Evolutionary conservation across 2,888 invertebrate genomes (phyloP), one percentile per base, ranked within the genome.

Genomic region (Lordiphosa fenestrarum): DNA sequence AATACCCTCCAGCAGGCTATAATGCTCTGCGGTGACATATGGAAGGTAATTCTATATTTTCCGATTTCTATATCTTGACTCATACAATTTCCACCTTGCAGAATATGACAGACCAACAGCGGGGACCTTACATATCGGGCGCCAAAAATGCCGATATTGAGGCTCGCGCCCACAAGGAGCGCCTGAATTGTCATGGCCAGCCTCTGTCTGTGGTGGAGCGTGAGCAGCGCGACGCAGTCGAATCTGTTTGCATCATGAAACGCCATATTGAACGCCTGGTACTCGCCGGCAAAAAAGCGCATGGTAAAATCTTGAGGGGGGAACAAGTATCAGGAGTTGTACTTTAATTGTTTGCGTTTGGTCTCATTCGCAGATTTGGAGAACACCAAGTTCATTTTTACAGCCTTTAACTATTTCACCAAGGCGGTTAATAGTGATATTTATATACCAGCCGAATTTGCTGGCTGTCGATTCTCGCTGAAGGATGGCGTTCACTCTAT

Each of bases 371-470:
- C 53, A 89, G 89, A 86, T 59, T 46, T 89, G n/a, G 80, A 82
- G 13, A 61, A 61, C 0, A 68, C 78, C 3, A 74, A 68, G 0
- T 89, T 84, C 19, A 71, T 80, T 3, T 87, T 89, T 39, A 73
- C 76, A 0, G 84, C 86, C 53, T 88, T 83, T 0, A 89, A 89
- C 19, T 89, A 86, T 50, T 89, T 88, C 42, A 73, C 76, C 0
- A 88, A 86, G 60, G 81, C 83, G 0, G 35, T 66, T 0, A 69
- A 71, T 3, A 69, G 63, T 1, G 76, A 72, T 0, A 58, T 86
- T 1, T 91, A 90, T 70, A 84, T 88, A 12, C 92, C 92, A 0
- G 92, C 91, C 0, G 92, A 92, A 81, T 87, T 92, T 39, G 90
- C 91, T 0, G 64, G 92, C 0, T 87, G 88, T 10, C 86, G 90